Percentiles rank a stretch among this genome's conserved stretches.
These are phyloP conservation scores for Hydrolagus affinis DNA, from an alignment of 2,113 vertebrate genomes.

Conservation along the genomic window DNA sequence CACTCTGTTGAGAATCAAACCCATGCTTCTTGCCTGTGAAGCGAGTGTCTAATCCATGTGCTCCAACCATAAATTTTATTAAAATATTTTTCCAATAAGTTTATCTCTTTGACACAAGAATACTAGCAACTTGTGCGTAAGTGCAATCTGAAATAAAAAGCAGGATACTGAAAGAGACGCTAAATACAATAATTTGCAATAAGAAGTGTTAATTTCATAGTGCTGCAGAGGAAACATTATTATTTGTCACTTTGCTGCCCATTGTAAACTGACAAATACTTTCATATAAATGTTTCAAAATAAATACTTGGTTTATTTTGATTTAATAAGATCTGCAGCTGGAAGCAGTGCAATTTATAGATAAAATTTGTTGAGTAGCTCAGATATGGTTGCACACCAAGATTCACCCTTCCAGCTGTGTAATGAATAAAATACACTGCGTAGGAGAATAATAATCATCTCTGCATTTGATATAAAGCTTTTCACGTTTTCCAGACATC, in stretches of 20 bases:
- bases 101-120: not conserved
- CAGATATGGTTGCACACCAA: not conserved
- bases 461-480: no score
- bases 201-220: slow-evolving; percentile 1
- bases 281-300: slow-evolving; percentile 9
- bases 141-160: not conserved
- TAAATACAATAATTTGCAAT: slow-evolving; percentile 10
- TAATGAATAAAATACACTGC: not conserved
- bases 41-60: no score
- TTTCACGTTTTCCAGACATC: no score
- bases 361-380: not conserved
- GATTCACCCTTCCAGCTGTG: not conserved
- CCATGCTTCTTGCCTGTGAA: no score
- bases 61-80: no score
- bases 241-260: slow-evolving; percentile 7
- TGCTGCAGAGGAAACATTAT: not conserved
- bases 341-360: not conserved
- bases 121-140: not conserved
- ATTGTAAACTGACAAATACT: not conserved
- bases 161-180: not conserved
- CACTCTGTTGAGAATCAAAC: no score
- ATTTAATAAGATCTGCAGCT: not conserved
- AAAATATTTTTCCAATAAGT: not conserved
- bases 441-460: not conserved
- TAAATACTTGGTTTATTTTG: not conserved